Base-by-base conservation (phyloP, 2,888 invertebrate species). In the Synergus japonicus region DNA sequence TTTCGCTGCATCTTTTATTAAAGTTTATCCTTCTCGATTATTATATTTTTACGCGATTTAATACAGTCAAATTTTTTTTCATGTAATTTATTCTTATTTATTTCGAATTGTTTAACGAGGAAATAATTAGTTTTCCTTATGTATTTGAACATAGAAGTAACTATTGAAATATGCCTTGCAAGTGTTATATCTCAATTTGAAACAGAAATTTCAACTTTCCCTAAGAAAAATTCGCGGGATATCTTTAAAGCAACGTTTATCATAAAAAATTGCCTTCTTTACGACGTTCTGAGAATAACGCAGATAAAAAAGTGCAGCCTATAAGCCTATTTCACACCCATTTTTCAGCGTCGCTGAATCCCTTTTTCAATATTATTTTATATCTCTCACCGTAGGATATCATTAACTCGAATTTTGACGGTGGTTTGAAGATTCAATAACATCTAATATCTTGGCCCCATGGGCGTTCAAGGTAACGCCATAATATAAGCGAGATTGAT, bases 401-500 rank as follows among this genome's bases (percentile, higher is more conserved):
- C 87, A 88, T 89, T 87, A 89, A 86, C 86, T 81, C 85, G 83
- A 84, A 83, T 85, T 76, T 82, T 80, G 66, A 76, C 82, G 80
- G 76, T 76, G 81, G 81, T 77, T 80, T 81, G 81, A 83, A 87
- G 88, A 88, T 89, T 89, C 88, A 89, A 88, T 87, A 87, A 89
- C 82, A 83, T 83, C 84, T 83, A 85, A 86, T 87, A 86, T 86
- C 15, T 29, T 49, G 12, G 60, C 63, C 76, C 63, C 44, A 41
- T 15, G 63, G 44, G 18, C 12, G 69, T 41, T 67, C 18, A 29
- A 77, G 60, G 76, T 67, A 81, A 54, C 77, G 79, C 80, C 84
- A 82, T 84, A 85, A 82, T 84, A 85, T 88, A 88, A 89, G 88
- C 86, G 85, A 87, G 90, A 91, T 91, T 90, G 90, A 91, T 91